phyloP scores from a whole-genome alignment of 2,113 vertebrate genomes.

The Cichladusa arquata region DNA sequence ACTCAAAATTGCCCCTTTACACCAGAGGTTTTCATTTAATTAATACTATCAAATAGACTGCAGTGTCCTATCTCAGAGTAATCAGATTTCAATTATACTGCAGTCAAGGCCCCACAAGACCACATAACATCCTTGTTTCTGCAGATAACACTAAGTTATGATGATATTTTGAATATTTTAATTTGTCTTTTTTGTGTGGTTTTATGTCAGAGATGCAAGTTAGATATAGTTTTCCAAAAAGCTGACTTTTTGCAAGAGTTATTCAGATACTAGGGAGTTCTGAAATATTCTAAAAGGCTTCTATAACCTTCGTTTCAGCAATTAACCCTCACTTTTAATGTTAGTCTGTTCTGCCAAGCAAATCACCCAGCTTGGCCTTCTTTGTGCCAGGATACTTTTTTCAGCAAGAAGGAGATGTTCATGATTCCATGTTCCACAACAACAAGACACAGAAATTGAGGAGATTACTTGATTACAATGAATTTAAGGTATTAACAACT shows the following conservation, averaged over 20 bases:
- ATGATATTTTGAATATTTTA: not conserved
- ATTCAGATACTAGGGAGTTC: not conserved
- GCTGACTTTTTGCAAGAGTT: not conserved
- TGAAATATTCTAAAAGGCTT: not conserved
- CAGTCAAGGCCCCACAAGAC: not conserved
- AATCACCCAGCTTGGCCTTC: not conserved
- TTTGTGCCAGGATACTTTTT: not conserved
- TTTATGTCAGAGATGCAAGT: not conserved
- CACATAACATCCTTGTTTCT: not conserved
- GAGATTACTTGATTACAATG: not conserved
- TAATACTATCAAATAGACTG: not conserved
- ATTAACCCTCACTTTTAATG: not conserved
- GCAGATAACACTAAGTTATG: not conserved
- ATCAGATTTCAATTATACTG: constrained; percentile 29
- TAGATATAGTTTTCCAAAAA: not conserved
- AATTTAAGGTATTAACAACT: not conserved
- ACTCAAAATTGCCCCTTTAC: constrained; percentile 22
- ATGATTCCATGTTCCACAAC: not conserved
- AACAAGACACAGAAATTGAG: not conserved
- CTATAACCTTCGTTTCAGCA: not conserved
- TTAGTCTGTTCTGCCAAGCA: not conserved
- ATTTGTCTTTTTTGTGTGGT: not conserved
- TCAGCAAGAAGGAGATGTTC: not conserved
- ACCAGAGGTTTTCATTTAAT: constrained; percentile 40
- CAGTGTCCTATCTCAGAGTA: constrained; percentile 32